These are phyloP conservation scores for Pharmacophagus antenor DNA, from an alignment of 2,888 invertebrate genomes.

Conservation along the genomic window DNA sequence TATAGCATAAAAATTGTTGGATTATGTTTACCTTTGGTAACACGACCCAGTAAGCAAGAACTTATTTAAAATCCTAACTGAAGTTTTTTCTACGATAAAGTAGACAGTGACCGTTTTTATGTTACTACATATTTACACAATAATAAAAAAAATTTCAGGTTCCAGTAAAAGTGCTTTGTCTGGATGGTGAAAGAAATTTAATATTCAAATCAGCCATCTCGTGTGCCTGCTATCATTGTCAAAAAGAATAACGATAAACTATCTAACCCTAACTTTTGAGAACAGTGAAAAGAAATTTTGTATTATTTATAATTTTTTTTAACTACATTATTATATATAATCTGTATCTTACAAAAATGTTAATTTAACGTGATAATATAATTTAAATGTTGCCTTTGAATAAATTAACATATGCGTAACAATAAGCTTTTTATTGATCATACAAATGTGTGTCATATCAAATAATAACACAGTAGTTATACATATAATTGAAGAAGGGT, in stretches of 20 bases:
- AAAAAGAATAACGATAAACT: slow-evolving; percentile 83
- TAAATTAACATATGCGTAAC: not conserved
- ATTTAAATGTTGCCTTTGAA: slow-evolving; percentile 1
- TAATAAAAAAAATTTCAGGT: slow-evolving; percentile 77
- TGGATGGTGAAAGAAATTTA: slow-evolving; percentile 88
- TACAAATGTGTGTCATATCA: not conserved
- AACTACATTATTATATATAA: not conserved
- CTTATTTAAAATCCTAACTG: no score
- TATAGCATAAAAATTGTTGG: no score
- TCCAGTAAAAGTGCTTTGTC: slow-evolving; percentile 87
- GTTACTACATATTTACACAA: not conserved
- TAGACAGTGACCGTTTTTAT: no score
- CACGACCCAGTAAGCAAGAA: no score
- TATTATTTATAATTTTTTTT: not conserved
- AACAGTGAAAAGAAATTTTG: not conserved
- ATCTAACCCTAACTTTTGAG: not conserved
- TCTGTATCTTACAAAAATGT: slow-evolving; percentile 23
- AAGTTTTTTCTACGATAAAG: no score
- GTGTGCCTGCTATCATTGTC: slow-evolving; percentile 93
- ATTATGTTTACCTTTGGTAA: no score
- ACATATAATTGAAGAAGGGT: no score
- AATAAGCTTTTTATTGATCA: not conserved
- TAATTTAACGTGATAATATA: not conserved
- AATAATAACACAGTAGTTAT: no score
- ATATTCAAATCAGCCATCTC: slow-evolving; percentile 91